Base-by-base conservation (phyloP, 1,140 invertebrate genomes). In the Cotesia glomerata region DNA sequence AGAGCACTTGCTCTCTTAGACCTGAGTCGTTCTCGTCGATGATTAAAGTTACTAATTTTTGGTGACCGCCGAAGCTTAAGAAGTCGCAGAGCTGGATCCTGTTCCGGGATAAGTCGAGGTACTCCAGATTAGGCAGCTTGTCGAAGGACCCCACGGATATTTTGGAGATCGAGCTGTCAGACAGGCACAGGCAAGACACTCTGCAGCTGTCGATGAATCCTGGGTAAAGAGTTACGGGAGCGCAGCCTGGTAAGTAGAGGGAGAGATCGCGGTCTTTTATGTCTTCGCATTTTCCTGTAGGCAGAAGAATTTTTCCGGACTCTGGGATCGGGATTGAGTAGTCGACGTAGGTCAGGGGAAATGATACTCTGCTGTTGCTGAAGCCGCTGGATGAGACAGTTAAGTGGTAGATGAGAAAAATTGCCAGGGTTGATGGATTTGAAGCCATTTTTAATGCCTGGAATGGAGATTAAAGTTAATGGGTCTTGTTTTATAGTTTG, bases 71-170 rank as follows among this genome's bases (percentile, higher is more conserved):
- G n/a, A 84, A 82, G 14, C 66, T 77, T 1, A 84, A 59, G 2
- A 84, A 32, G 36, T 81, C 75, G 4, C 75, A 76, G 2, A 71
- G 75, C 11, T 79, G 59, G 3, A 87, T 77, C 0, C 73, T 72
- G 68, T 87, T 87, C 0, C 75, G 75, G 0, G 80, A 81, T 0
- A 87, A 62, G 62, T 83, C 79, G 8, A 87, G 74, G 16, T 81
- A 77, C 0, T 73, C 51, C 2, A 87, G 51, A 67, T 80, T 81
- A 0, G 74, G 71, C 9, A 85, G 4, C 4, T 66, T 54, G 4
- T 80, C 73, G 70, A 87, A 86, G 0, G 79, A 81, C 0, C 72
- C 71, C 0, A 65, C 14, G 0, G 76, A 67, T 4, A 86, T 76
- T 0, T 79, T 58, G 11, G 70, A 73, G n/a, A 86, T 86, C 0